Conservation (phyloP, 2,113 vertebrate species). For the Plectropomus leopardus region DNA sequence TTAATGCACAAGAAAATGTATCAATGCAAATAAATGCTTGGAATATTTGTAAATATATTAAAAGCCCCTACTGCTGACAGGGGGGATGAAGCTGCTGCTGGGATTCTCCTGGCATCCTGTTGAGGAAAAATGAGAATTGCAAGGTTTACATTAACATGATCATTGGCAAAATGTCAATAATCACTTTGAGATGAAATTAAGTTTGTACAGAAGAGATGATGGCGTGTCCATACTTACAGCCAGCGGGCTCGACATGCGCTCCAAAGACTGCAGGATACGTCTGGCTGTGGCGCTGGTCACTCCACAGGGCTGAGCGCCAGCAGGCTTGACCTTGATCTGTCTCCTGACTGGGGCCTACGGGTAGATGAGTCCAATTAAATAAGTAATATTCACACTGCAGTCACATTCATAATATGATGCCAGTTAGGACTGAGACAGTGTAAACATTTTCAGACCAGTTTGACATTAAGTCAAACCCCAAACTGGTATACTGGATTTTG, state of each 20-base stretch:
- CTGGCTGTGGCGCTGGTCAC: conserved; percentile 96
- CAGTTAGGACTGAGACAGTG: too few species aligned
- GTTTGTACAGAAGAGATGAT: not conserved
- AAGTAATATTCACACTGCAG: not conserved
- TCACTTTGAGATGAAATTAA: not conserved
- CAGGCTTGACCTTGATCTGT: conserved; percentile 95
- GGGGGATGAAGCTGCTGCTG: conserved; percentile 86
- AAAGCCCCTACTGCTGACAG: conserved; percentile 89
- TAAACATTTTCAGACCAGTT: not conserved
- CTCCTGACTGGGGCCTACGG: conserved; percentile 91
- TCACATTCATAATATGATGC: not conserved
- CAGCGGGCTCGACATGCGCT: conserved; percentile 98
- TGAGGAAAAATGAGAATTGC: conserved; percentile 34
- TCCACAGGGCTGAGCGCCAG: conserved; percentile 89
- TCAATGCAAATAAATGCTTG: not conserved
- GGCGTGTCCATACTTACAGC: conserved; percentile 85
- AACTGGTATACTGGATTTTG: too few species aligned
- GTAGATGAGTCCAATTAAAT: conserved; percentile 22
- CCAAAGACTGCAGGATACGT: conserved; percentile 95
- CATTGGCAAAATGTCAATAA: not conserved
- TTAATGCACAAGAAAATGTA: not conserved
- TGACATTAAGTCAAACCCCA: too few species aligned
- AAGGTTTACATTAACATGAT: not conserved
- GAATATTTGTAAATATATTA: not conserved
- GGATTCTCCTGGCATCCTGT: conserved; percentile 97